These are phyloP conservation scores for Craseonycteris thonglongyai DNA, from an alignment of 2,113 vertebrate species.

Conservation along the genomic window DNA sequence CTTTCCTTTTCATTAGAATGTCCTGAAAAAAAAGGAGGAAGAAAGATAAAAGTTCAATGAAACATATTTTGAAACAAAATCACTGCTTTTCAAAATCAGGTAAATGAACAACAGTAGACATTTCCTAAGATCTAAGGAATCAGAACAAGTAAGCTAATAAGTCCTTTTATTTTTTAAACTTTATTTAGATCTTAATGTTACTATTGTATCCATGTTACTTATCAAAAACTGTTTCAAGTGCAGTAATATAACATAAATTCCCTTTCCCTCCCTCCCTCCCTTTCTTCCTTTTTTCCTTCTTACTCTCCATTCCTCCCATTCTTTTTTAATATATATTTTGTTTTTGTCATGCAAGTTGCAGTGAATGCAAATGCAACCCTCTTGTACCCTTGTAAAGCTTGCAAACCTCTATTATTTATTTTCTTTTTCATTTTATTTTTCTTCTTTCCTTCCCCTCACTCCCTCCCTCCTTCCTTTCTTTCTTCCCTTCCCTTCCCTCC, in stretches of 20 bases:
- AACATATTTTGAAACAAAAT: neutral
- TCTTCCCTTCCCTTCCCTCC: neutral
- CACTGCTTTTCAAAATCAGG: neutral
- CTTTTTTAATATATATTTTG: no score
- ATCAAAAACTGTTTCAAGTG: neutral
- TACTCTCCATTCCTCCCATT: no score
- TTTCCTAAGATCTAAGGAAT: neutral
- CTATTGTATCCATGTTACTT: no score
- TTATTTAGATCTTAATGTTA: neutral
- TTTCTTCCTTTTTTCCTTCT: neutral
- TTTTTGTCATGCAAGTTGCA: neutral
- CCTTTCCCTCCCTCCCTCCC: neutral
- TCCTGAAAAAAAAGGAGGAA: slow-evolving; percentile 74
- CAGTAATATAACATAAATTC: neutral
- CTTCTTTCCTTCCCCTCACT: neutral
- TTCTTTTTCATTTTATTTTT: neutral
- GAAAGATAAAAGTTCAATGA: slow-evolving; percentile 39
- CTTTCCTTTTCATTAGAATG: slow-evolving; percentile 80
- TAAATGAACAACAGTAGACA: neutral
- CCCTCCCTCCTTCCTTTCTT: neutral
- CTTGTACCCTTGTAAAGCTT: no score
- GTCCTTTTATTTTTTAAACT: neutral
- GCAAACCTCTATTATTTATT: no score
- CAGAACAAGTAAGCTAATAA: neutral
- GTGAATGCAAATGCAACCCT: neutral